phyloP scores from a whole-genome alignment of 2,113 vertebrate genomes.

The Gymnogyps californianus region DNA sequence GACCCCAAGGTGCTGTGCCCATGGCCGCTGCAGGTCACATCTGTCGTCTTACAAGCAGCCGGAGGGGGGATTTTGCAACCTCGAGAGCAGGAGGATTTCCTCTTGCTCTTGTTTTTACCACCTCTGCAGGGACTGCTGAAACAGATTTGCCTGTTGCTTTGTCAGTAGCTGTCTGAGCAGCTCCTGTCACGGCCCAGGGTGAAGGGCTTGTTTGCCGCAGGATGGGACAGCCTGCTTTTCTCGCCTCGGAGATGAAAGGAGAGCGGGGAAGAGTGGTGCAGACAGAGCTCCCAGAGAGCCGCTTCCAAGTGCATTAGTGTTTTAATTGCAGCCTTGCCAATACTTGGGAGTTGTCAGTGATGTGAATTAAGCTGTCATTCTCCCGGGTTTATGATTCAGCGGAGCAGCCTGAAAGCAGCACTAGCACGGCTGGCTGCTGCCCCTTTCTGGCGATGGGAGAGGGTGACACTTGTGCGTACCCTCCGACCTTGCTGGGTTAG shows the following conservation, averaged over 20 bases:
- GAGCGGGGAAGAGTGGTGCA: not conserved
- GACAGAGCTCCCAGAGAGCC: not conserved
- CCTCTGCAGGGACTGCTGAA: not conserved
- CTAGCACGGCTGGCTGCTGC: constrained; percentile 25
- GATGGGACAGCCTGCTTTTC: not conserved
- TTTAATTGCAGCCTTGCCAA: not conserved
- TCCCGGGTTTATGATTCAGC: not conserved
- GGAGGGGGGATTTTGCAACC: not conserved
- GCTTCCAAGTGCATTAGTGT: not conserved
- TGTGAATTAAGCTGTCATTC: not conserved
- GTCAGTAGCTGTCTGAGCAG: not conserved
- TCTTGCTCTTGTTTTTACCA: not conserved
- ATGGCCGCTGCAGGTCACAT: not conserved
- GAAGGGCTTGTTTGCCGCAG: not conserved
- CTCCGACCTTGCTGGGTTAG: accelerated
- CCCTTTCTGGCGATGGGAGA: not conserved
- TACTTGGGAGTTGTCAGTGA: not conserved
- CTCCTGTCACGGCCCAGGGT: not conserved
- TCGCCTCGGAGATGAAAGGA: not conserved
- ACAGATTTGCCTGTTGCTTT: not conserved
- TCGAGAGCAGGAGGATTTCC: not conserved
- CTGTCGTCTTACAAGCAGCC: not conserved
- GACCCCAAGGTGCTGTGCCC: not conserved
- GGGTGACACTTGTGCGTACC: not conserved
- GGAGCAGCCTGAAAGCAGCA: not conserved